Evolutionary conservation across 1,140 invertebrate species (phyloP).

Genomic region (Lucilia sericata): DNA sequence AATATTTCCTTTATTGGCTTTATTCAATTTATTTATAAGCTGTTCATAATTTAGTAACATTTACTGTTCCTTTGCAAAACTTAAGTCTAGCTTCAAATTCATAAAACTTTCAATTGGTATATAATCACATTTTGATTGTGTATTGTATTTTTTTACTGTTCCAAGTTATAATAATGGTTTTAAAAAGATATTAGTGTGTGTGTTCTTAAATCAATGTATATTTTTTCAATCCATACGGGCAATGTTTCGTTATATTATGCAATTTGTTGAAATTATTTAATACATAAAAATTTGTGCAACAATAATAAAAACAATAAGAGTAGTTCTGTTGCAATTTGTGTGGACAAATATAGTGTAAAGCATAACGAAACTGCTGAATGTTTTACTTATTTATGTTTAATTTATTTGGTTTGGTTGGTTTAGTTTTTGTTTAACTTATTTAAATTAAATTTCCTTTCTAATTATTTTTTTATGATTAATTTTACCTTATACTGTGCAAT

Average conservation of each 20-base stretch:
- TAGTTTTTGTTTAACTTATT: slow-evolving; percentile 10
- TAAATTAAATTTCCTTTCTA: slow-evolving; percentile 38
- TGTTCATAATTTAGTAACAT: background rate
- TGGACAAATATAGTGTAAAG: no score
- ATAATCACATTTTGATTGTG: slow-evolving; percentile 11
- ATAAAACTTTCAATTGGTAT: background rate
- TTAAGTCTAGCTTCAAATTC: slow-evolving; percentile 7
- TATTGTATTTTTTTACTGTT: background rate
- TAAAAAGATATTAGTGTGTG: background rate
- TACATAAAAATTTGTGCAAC: no score
- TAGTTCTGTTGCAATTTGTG: no score
- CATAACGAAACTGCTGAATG: no score
- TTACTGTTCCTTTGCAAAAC: background rate
- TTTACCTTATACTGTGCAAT: slow-evolving; percentile 45
- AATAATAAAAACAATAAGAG: no score
- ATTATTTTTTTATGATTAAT: slow-evolving; percentile 44
- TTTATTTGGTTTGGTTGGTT: slow-evolving; percentile 36
- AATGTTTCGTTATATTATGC: no score
- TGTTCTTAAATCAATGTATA: background rate
- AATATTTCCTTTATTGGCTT: background rate
- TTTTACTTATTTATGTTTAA: background rate
- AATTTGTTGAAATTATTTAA: no score
- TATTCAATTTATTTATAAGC: background rate
- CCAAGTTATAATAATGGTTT: background rate
- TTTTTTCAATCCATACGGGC: no score